A percentile compares a stretch with the other conserved stretches of the same genome.
Evolutionary conservation across 30 jellyfish, hydroid and myxozoan genomes (phyloP).

Genomic region (Nemopilema nomurai): DNA sequence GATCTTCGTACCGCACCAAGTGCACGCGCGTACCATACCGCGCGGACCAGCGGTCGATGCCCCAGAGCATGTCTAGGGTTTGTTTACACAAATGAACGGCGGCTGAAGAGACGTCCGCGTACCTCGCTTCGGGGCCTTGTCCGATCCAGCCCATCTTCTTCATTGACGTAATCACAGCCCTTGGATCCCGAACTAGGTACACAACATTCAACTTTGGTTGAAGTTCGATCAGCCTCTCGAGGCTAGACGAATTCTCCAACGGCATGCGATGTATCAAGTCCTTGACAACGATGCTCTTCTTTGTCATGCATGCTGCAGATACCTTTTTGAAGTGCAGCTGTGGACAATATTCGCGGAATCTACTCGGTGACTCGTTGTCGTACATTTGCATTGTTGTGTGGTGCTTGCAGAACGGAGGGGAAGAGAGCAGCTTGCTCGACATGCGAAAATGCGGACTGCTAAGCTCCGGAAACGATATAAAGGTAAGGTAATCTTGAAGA

Average conservation of each 20-base stretch:
- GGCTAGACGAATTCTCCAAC: conserved; percentile 21
- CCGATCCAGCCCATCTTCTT: conserved; percentile 89
- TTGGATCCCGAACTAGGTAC: conserved; percentile 88
- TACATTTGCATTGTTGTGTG: conserved; percentile 66
- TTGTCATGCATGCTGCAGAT: conserved; percentile 56
- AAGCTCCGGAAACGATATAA: conserved; percentile 91
- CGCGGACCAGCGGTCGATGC: conserved; percentile 57
- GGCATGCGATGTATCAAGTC: conserved; percentile 87
- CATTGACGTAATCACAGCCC: conserved; percentile 97
- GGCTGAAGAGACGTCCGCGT: conserved; percentile 62
- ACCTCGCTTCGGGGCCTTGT: conserved; percentile 58
- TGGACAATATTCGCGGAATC: conserved; percentile 63
- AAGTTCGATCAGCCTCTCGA: conserved; percentile 50
- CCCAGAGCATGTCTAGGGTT: conserved; percentile 55
- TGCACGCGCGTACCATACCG: conserved; percentile 49
- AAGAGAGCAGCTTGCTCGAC: conserved; percentile 80
- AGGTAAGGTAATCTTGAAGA: conserved; percentile 76
- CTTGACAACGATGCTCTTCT: conserved; percentile 71
- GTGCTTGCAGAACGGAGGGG: conserved; percentile 89
- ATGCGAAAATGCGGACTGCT: conserved; percentile 93
- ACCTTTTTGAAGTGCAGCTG: conserved; percentile 61
- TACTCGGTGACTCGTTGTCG: conserved; percentile 28
- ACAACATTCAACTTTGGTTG: conserved; percentile 58
- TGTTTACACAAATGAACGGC: conserved; percentile 78
- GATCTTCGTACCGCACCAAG: conserved; percentile 85